phyloP scores from a whole-genome alignment of 2,888 invertebrate species.

The Lypha dubia region DNA sequence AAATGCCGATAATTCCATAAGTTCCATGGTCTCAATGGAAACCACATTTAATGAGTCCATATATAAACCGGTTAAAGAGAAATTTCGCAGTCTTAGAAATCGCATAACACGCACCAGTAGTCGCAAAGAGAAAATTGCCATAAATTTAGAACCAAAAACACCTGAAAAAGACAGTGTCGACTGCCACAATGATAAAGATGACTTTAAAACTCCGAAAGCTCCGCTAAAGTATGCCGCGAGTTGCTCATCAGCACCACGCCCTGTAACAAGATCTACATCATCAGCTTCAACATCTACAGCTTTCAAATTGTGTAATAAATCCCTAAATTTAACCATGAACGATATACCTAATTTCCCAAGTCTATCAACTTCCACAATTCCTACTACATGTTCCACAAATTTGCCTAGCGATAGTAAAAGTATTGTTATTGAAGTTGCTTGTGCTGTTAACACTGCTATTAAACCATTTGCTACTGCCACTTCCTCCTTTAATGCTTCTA shows the following conservation, averaged over 20 bases:
- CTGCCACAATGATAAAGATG: conserved; percentile 72
- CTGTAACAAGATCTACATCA: conserved; percentile 47
- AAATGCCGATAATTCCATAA: conserved; percentile 80
- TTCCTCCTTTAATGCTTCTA: conserved; percentile 40
- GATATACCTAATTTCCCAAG: conserved; percentile 56
- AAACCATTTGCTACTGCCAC: conserved; percentile 73
- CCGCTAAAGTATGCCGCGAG: conserved; percentile 75
- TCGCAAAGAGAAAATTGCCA: conserved; percentile 73
- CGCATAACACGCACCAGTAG: conserved; percentile 80
- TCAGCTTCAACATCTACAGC: conserved; percentile 52
- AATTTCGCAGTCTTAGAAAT: conserved; percentile 80
- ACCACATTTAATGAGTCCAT: conserved; percentile 82
- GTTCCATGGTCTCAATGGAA: conserved; percentile 81
- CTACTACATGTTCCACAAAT: conserved; percentile 55
- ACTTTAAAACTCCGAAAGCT: conserved; percentile 82
- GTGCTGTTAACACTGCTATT: conserved; percentile 48
- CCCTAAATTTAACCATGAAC: conserved; percentile 57
- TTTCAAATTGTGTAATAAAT: conserved; percentile 69
- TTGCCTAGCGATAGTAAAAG: conserved; percentile 57
- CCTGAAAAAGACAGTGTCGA: conserved; percentile 64
- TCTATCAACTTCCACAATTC: conserved; percentile 46
- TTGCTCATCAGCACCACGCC: conserved; percentile 67
- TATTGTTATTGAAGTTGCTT: conserved; percentile 39
- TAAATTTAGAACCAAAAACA: conserved; percentile 16
- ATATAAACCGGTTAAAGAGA: conserved; percentile 81